A percentile compares a stretch with the other conserved stretches of the same genome.
Conservation (phyloP, 2,797 vertebrate species). For the Triplophysa yarkandensis region DNA sequence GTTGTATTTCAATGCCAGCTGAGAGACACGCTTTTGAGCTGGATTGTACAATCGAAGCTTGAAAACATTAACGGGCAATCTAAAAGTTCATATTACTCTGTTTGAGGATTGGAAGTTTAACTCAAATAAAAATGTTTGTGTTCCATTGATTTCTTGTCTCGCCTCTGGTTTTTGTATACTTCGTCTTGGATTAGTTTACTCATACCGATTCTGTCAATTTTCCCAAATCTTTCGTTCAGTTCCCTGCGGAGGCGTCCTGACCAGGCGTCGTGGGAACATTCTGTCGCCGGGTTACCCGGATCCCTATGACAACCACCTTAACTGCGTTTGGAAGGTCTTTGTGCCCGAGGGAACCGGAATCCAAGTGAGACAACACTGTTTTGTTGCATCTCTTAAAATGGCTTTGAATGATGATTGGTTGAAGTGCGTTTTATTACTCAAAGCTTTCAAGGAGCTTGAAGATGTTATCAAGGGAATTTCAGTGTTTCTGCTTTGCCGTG, state of each 20-base stretch:
- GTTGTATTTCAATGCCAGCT: no score
- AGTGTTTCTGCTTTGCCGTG: constrained; percentile 19
- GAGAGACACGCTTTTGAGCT: no score
- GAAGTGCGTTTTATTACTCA: constrained; percentile 9
- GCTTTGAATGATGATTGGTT: background rate
- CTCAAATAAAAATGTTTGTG: no score
- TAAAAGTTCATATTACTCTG: no score
- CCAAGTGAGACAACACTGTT: constrained; percentile 78
- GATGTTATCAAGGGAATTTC: background rate
- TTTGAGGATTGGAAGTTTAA: no score
- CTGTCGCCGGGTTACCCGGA: constrained; percentile 97
- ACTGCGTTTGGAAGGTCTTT: constrained; percentile 96
- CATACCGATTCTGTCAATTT: background rate
- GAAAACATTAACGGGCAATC: no score
- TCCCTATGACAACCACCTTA: constrained; percentile 95
- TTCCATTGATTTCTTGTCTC: no score
- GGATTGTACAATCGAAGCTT: no score
- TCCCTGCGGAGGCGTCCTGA: constrained; percentile 93
- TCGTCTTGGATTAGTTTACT: background rate
- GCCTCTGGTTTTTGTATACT: no score
- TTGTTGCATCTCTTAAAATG: constrained; percentile 17
- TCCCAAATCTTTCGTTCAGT: constrained; percentile 71
- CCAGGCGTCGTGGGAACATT: constrained; percentile 90
- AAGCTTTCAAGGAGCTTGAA: background rate
- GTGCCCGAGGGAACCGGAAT: constrained; percentile 97